Percentiles rank a stretch among this genome's conserved stretches.
Conservation (phyloP, 2,113 vertebrate species). For the Odocoileus hemionus region DNA sequence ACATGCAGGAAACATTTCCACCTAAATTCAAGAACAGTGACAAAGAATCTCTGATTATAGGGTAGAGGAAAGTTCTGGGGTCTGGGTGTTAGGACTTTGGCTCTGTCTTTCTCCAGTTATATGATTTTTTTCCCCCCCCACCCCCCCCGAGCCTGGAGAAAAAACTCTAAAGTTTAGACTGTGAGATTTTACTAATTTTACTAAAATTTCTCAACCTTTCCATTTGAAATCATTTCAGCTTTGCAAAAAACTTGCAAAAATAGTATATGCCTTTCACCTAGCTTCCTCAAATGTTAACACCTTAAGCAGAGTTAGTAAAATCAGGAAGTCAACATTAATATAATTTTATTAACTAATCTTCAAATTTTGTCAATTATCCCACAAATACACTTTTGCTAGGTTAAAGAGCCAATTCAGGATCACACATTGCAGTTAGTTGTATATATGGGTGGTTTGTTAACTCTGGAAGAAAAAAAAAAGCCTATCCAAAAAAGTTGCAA, state of each 20-base stretch:
- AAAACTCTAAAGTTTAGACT: not conserved
- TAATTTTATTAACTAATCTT: not conserved
- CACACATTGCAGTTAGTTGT: not conserved
- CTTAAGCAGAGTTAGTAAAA: not conserved
- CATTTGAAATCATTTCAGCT: not conserved
- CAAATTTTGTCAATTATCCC: not conserved
- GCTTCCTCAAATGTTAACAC: not conserved
- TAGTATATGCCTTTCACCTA: not conserved
- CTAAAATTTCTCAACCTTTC: not conserved
- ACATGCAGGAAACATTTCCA: not conserved
- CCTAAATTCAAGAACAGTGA: not conserved
- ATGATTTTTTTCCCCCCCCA: not conserved
- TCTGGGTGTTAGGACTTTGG: not conserved
- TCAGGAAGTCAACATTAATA: not conserved
- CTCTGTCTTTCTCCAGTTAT: not conserved
- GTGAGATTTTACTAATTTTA: not conserved
- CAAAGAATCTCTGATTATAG: not conserved
- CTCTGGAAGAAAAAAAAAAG: not conserved
- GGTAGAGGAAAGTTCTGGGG: not conserved
- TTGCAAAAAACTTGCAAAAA: not conserved
- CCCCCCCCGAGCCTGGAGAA: not conserved
- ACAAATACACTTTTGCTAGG: not conserved
- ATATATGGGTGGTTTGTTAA: not conserved
- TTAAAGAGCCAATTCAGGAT: not conserved
- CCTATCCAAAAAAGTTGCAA: not conserved